Percentiles rank a stretch among this genome's conserved stretches.
Evolutionary conservation across 2,888 invertebrate species (phyloP).

Genomic region (Epinotia brunnichana): DNA sequence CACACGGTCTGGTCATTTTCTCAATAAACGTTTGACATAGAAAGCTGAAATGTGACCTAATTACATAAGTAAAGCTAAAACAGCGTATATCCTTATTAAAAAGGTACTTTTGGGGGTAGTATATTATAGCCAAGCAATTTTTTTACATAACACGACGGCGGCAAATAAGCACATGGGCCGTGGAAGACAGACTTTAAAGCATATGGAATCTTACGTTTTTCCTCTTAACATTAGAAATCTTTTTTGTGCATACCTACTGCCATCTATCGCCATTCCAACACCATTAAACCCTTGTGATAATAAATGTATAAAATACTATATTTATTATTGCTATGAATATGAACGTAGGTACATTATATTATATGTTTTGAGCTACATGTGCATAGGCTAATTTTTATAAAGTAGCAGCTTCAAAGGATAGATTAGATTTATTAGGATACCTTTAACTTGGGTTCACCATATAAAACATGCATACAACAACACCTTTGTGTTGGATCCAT

Average conservation of each 20-base stretch:
- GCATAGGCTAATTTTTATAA: slow-evolving; percentile 31
- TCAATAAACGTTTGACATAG: too few species aligned
- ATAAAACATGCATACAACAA: neutral
- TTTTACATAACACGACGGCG: too few species aligned
- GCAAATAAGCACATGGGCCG: too few species aligned
- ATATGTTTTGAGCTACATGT: slow-evolving; percentile 38
- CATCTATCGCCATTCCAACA: slow-evolving; percentile 7
- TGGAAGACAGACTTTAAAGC: too few species aligned
- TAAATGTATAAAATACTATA: slow-evolving; percentile 37
- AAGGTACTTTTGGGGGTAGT: too few species aligned
- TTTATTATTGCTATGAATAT: slow-evolving; percentile 44
- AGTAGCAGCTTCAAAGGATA: slow-evolving; percentile 10
- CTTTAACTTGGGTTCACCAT: neutral
- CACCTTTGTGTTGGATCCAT: neutral
- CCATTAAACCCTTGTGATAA: slow-evolving; percentile 16
- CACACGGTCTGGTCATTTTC: too few species aligned
- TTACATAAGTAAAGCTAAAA: too few species aligned
- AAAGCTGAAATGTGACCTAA: too few species aligned
- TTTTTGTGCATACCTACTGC: neutral
- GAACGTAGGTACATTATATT: slow-evolving; percentile 14
- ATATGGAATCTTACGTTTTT: neutral
- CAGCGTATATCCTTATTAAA: too few species aligned
- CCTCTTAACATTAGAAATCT: neutral
- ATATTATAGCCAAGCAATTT: too few species aligned
- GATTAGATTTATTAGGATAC: neutral